phyloP scores from a whole-genome alignment of 2,888 invertebrate genomes.

The Carpatolechia fugitivella region DNA sequence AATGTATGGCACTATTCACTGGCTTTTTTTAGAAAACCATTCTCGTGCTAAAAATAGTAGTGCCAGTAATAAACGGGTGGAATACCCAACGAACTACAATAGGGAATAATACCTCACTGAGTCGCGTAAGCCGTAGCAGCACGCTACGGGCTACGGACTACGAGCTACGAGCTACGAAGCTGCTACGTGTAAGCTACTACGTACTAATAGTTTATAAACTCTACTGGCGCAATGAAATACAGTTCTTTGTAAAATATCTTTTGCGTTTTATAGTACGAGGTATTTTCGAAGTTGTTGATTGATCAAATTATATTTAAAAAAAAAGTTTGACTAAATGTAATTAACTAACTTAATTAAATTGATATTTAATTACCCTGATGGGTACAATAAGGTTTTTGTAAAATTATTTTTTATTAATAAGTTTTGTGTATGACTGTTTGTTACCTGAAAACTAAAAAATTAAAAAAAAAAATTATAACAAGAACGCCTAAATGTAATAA shows the following conservation, averaged over 20 bases:
- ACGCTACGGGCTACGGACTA: slow-evolving; percentile 25
- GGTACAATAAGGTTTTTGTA: too few species aligned
- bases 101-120: slow-evolving; percentile 20
- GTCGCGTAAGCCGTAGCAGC: slow-evolving; percentile 18
- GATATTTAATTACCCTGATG: too few species aligned
- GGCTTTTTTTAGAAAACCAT: neutral
- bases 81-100: slow-evolving; percentile 1
- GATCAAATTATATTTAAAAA: neutral
- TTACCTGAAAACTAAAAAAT: too few species aligned
- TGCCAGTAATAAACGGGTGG: neutral
- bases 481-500: too few species aligned
- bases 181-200: slow-evolving; percentile 15
- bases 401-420: too few species aligned
- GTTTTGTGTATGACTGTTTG: too few species aligned
- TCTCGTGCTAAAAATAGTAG: neutral
- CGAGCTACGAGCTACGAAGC: slow-evolving; percentile 19
- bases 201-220: slow-evolving; percentile 1
- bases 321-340: neutral
- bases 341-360: neutral
- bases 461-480: too few species aligned
- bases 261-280: too few species aligned
- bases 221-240: neutral
- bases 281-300: too few species aligned
- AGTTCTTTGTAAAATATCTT: too few species aligned
- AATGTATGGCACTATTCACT: too few species aligned